These are phyloP conservation scores for Tachina grossa DNA, from an alignment of 2,888 invertebrate genomes.

Conservation along the genomic window DNA sequence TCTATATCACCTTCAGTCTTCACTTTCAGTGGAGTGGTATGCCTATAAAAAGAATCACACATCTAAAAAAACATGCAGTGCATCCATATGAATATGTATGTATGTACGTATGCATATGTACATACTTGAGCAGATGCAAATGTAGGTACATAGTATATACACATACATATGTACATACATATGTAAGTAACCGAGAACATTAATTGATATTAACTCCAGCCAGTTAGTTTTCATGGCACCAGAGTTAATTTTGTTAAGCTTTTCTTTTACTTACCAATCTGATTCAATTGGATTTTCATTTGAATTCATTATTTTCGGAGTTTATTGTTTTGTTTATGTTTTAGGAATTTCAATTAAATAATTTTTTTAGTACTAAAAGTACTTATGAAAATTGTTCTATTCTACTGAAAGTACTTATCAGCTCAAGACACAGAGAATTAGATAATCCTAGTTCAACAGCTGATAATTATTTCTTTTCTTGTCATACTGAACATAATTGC, in stretches of 20 bases:
- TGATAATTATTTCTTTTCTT: not conserved
- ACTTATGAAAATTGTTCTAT: constrained; percentile 22
- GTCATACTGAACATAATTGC: not conserved
- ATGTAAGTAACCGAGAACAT: not conserved
- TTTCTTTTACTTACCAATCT: constrained; percentile 76
- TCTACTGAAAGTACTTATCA: constrained; percentile 61
- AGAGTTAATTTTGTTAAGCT: not conserved
- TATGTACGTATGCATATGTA: not conserved
- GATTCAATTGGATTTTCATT: constrained; percentile 79
- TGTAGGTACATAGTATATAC: not conserved
- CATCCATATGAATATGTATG: constrained; percentile 1
- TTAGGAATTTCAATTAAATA: not conserved
- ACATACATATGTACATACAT: not conserved
- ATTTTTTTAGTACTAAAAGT: constrained; percentile 54
- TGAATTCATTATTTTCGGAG: constrained; percentile 75
- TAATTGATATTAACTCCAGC: not conserved
- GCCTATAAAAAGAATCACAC: constrained; percentile 73
- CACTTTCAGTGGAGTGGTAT: constrained; percentile 75
- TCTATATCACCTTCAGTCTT: constrained; percentile 61
- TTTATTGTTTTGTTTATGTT: constrained; percentile 21
- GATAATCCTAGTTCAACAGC: not conserved
- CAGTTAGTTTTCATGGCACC: not conserved
- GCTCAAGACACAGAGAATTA: constrained; percentile 5
- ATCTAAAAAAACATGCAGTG: not conserved
- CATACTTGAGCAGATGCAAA: not conserved